Evolutionary conservation across 2,113 vertebrate species (phyloP).

Genomic region (Rana temporaria): DNA sequence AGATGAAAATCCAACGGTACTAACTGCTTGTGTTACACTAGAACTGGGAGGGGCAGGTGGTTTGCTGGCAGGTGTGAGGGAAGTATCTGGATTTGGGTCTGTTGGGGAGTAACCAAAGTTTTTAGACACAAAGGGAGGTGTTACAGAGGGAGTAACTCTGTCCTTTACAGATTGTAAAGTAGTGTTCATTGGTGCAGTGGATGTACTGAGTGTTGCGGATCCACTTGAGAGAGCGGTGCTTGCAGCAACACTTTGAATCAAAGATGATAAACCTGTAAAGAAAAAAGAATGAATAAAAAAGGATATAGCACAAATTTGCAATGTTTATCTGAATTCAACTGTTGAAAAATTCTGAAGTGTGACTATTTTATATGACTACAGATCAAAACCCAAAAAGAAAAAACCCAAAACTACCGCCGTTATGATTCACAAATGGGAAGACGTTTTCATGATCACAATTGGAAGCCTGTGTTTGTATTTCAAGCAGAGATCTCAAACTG

Average conservation of each 20-base stretch:
- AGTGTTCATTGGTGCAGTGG: slow-evolving; percentile 66
- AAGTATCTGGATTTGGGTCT: slow-evolving; percentile 74
- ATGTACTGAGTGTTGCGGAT: slow-evolving; percentile 66
- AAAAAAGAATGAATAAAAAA: neutral
- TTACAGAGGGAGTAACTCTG: slow-evolving; percentile 63
- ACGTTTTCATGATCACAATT: no score
- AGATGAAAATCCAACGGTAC: slow-evolving; percentile 69
- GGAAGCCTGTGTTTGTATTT: no score
- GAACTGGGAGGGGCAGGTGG: slow-evolving; percentile 67
- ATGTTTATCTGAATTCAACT: no score
- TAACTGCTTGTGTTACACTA: slow-evolving; percentile 69
- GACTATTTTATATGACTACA: no score
- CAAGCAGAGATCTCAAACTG: no score
- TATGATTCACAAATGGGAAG: no score
- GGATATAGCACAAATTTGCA: no score
- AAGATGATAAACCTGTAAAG: slow-evolving; percentile 86
- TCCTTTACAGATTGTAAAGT: slow-evolving; percentile 66
- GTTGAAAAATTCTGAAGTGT: no score
- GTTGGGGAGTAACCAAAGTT: slow-evolving; percentile 74
- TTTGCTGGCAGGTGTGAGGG: slow-evolving; percentile 80
- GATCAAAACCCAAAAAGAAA: no score
- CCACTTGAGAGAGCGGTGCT: slow-evolving; percentile 70
- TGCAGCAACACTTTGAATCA: slow-evolving; percentile 89
- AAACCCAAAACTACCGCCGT: no score
- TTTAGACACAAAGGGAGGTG: slow-evolving; percentile 72